Base-by-base conservation (phyloP, 2,113 vertebrate genomes). In the Labrus mixtus region DNA sequence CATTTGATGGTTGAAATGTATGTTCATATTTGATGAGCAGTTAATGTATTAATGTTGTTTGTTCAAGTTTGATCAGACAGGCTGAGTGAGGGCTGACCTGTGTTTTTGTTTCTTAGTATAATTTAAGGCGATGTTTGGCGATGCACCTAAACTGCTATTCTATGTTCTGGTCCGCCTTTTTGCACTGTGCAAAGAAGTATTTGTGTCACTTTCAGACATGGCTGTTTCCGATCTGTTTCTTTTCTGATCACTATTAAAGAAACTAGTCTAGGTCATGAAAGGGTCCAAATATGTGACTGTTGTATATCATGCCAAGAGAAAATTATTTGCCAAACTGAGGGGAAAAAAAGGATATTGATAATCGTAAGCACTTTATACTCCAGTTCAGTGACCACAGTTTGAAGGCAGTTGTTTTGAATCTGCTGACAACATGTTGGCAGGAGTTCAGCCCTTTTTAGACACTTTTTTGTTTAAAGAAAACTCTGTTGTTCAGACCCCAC, bases 351-450 rank as follows among this genome's bases (percentile, higher is more conserved):
- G 56, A 55, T 73, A 76, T 54, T 50, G 15, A 68, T 83, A 70
- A 79, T 63, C 76, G 43, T 83, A 29, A 86, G 89, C 91, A 93
- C 92, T 94, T 93, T 93, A 92, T 69, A 53, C 45, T 71, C 29
- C 54, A 41, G 6, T 64, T 66, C n/a, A 57, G 45, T 48, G 36
- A 4, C 48, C 57, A 46, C 15, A 23, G 65, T 70, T 68, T 72
- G 3, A 70, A 67, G 45, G 70, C 48, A 56, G 39, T 67, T 73
- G 39, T 78, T 56, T 1, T 2, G 43, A 55, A 75, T 54, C 16
- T 68, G 45, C 57, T 73, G 60, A 50, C 23, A 20, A 4, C n/a
- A 25, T 22, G 33, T 45, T 20, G 13, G 22, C 48, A 23, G 29
- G 48, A 59, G 36, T 15, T 45, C 43, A 15, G 43, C 43, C 11